Evolutionary conservation across 2,888 invertebrate species (phyloP).

Genomic region (Andrena praecox): DNA sequence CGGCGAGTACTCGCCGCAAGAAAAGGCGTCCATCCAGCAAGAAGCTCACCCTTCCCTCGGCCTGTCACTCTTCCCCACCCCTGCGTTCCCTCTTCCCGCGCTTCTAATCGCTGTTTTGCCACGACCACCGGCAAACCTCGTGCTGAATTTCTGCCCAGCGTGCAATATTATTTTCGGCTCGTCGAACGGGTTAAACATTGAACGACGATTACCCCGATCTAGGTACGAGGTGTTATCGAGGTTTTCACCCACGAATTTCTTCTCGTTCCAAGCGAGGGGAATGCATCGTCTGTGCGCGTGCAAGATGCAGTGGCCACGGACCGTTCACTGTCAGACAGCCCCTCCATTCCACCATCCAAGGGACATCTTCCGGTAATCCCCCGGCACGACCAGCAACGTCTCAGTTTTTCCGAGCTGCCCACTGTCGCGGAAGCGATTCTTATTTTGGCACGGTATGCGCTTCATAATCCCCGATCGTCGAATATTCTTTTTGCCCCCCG

Average conservation of each 20-base stretch:
- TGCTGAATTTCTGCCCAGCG: slow-evolving; percentile 15
- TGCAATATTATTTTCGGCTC: slow-evolving; percentile 27
- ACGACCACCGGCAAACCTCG: slow-evolving; percentile 11
- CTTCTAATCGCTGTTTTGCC: slow-evolving; percentile 61
- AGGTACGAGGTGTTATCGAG: not conserved
- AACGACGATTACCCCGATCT: not conserved
- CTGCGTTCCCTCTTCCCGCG: slow-evolving; percentile 52
- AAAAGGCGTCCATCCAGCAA: slow-evolving; percentile 82
- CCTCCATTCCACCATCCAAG: slow-evolving; percentile 9
- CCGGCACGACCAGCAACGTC: slow-evolving; percentile 60
- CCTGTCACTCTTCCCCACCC: slow-evolving; percentile 44
- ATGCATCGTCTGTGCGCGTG: not conserved
- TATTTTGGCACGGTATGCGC: slow-evolving; percentile 72
- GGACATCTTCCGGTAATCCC: slow-evolving; percentile 54
- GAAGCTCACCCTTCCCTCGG: slow-evolving; percentile 51
- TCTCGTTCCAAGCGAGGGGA: slow-evolving; percentile 1
- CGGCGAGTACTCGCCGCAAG: slow-evolving; percentile 71
- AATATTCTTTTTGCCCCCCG: slow-evolving; percentile 68
- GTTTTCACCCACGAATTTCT: slow-evolving; percentile 6
- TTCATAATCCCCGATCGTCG: slow-evolving; percentile 76
- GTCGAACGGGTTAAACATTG: slow-evolving; percentile 28
- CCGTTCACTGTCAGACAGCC: slow-evolving; percentile 50
- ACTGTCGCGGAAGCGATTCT: slow-evolving; percentile 68
- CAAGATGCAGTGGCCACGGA: slow-evolving; percentile 31
- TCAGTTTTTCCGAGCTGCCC: slow-evolving; percentile 62